phyloP scores from a whole-genome alignment of 2,797 vertebrate species.

The Crax fasciolata region DNA sequence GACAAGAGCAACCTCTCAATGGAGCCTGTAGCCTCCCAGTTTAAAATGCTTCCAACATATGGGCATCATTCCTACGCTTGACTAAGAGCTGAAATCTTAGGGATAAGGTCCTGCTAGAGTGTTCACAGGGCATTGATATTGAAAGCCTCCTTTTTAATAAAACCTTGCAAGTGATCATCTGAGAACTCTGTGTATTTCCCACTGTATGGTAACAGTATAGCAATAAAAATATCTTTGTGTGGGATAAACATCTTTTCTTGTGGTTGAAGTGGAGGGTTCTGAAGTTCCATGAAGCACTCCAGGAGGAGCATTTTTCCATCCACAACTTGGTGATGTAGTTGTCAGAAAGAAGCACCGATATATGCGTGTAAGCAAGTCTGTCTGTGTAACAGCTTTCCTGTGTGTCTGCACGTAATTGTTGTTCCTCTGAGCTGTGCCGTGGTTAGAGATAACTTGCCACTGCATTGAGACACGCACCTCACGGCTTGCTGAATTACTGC shows the following conservation, averaged over 20 bases:
- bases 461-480: accelerated
- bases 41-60: background rate
- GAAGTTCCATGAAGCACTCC: background rate
- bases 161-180: background rate
- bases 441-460: background rate
- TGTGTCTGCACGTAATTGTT: background rate
- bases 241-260: background rate
- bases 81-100: background rate
- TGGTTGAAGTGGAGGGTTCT: background rate
- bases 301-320: background rate
- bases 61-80: background rate
- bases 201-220: background rate
- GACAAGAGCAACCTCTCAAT: background rate
- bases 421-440: background rate
- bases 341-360: background rate
- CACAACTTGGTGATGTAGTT: background rate
- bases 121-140: background rate
- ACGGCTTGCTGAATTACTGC: background rate
- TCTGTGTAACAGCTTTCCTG: background rate
- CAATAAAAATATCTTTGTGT: background rate
- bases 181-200: background rate
- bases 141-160: background rate
- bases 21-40: background rate
- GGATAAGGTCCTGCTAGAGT: background rate
- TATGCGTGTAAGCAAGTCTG: background rate